Evolutionary conservation across 2,888 invertebrate genomes (phyloP), one percentile per base, ranked within the genome.

Genomic region (Agriopis marginaria): DNA sequence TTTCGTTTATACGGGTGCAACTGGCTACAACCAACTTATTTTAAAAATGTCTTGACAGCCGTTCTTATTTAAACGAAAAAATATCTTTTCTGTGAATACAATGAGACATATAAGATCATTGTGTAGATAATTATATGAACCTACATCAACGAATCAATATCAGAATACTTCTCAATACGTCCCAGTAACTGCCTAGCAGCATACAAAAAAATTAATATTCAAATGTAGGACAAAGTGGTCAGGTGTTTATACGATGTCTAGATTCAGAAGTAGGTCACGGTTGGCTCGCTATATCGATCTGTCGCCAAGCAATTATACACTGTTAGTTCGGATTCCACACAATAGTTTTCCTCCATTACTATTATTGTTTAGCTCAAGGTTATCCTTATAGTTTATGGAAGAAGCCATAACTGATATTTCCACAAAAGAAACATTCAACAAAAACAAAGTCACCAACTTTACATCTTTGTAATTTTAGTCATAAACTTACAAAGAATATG

Each of bases 181-280:
- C 54, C n/a, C 54, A n/a, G 7, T 55, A n/a, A 42, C 58, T 23
- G 17, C 17, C 2, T 42, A 45, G 59, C 40, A 60, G 61, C 55
- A 53, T n/a, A 63, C 12, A 60, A 47, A 39, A 58, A 50, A 23
- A 39, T 32, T 44, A 23, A 56, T 65, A 65, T 65, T 56, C 40
- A 50, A 49, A 40, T 42, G 53, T 32, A 8, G 7, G 17, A 44
- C 55, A 23, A 55, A 68, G 65, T 54, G 7, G 59, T 51, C 58
- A 47, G 17, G 53, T 49, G 56, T 63, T 63, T 60, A 63, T 60
- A 76, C 74, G 66, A 64, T 55, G 66, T 45, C 69, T 69, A 65
- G 63, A 47, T 70, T 62, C 71, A 74, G 72, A 83, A 82, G 79
- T 66, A 80, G 86, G 88, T 81, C 86, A 87, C 45, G 87, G 86